phyloP scores from a whole-genome alignment of 2,888 invertebrate species.

The Lepidonotus clava region DNA sequence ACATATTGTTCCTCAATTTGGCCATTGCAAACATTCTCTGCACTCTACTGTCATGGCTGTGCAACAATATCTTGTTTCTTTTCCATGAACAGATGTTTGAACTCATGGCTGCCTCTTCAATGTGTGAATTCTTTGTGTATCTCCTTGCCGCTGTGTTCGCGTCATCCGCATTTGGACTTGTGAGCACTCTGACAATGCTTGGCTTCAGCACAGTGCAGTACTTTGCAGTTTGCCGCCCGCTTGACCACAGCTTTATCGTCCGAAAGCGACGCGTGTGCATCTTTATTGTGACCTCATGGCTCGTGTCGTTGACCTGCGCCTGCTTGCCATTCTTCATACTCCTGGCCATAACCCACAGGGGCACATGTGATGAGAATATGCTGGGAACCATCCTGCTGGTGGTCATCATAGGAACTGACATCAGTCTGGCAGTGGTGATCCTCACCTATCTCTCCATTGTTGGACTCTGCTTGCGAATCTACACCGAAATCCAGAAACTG shows the following conservation, averaged over 20 bases:
- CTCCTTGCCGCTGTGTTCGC: conserved; percentile 60
- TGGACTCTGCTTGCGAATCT: conserved; percentile 60
- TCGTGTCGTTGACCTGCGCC: conserved; percentile 37
- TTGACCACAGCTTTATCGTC: conserved; percentile 58
- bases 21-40: conserved; percentile 61
- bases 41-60: conserved; percentile 57
- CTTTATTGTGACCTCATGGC: conserved; percentile 59
- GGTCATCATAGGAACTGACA: conserved; percentile 57
- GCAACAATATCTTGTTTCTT: conserved; percentile 62
- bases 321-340: conserved; percentile 54
- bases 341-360: background rate
- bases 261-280: conserved; percentile 49
- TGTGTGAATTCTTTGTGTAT: conserved; percentile 59
- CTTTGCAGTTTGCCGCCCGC: conserved; percentile 62
- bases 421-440: conserved; percentile 54
- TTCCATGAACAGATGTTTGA: conserved; percentile 47
- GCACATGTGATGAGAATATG: conserved; percentile 25
- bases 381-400: conserved; percentile 50
- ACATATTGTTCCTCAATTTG: conserved; percentile 63
- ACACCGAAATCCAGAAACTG: conserved; percentile 59
- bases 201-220: conserved; percentile 64
- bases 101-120: background rate
- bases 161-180: conserved; percentile 57
- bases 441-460: conserved; percentile 60
- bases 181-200: conserved; percentile 62